These are phyloP conservation scores for Spermophilus dauricus DNA, from an alignment of 2,113 vertebrate genomes.

Conservation along the genomic window DNA sequence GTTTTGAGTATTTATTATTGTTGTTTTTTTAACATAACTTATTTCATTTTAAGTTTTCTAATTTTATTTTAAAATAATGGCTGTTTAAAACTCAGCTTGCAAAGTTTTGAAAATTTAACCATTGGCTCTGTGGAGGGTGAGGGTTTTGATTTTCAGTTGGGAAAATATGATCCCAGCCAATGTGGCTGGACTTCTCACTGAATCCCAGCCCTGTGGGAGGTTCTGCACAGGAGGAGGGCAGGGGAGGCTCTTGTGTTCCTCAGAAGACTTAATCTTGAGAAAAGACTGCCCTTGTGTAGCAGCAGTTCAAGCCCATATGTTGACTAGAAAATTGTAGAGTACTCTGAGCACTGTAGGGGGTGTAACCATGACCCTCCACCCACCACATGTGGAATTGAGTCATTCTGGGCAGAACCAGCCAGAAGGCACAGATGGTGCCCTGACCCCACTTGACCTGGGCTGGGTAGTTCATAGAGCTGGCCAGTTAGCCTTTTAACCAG, in stretches of 20 bases:
- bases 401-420: constrained; percentile 8
- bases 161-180: neutral
- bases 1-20: neutral
- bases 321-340: constrained; percentile 47
- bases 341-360: neutral
- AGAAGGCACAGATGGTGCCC: constrained; percentile 35
- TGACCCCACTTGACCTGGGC: constrained; percentile 40
- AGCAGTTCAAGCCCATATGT: neutral
- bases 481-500: neutral
- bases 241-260: neutral
- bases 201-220: neutral
- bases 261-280: constrained; percentile 13
- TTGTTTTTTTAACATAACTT: neutral
- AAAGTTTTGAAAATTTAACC: neutral
- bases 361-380: neutral
- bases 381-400: constrained; percentile 43
- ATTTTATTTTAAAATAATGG: constrained; percentile 35
- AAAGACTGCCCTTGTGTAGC: constrained; percentile 11
- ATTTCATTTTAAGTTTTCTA: constrained; percentile 13
- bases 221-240: neutral
- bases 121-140: neutral
- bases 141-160: neutral
- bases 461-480: neutral
- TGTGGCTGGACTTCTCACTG: neutral
- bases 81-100: neutral